These are phyloP conservation scores for Cydia splendana DNA, from an alignment of 1,140 invertebrate genomes.

Conservation along the genomic window DNA sequence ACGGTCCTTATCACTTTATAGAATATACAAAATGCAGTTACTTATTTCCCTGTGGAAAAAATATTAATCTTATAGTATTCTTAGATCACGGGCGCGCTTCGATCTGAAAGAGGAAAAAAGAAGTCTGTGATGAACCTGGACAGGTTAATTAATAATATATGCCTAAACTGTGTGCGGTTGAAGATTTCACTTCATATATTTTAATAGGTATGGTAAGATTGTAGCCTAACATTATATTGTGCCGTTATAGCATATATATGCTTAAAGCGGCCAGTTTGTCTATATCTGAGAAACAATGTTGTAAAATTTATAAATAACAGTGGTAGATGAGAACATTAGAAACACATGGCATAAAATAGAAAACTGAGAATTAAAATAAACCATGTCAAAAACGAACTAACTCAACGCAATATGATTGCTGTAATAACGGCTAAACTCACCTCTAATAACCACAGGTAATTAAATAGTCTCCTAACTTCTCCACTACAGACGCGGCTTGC, in stretches of 20 bases:
- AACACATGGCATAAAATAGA: neutral
- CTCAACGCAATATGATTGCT: neutral
- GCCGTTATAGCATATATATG: neutral
- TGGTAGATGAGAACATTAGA: neutral
- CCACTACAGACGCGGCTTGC: slow-evolving; percentile 95
- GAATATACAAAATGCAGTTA: slow-evolving; percentile 82
- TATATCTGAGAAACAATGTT: neutral
- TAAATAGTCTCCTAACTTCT: slow-evolving; percentile 97
- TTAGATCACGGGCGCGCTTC: slow-evolving; percentile 79
- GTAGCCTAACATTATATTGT: no score
- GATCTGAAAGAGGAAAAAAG: slow-evolving; percentile 68
- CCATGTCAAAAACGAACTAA: neutral
- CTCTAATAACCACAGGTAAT: slow-evolving; percentile 95
- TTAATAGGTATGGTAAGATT: no score
- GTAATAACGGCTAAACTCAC: slow-evolving; percentile 50
- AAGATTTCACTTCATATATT: neutral
- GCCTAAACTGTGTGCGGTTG: neutral
- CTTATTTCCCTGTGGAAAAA: slow-evolving; percentile 81
- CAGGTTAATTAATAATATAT: neutral
- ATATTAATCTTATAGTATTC: slow-evolving; percentile 80
- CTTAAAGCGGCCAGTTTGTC: neutral
- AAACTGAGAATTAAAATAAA: neutral
- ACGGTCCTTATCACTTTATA: slow-evolving; percentile 80
- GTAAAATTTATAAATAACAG: no score
- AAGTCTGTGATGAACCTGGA: slow-evolving; percentile 20